phyloP scores from a whole-genome alignment of 2,113 vertebrate species.

The Dunckerocampus dactyliophorus region DNA sequence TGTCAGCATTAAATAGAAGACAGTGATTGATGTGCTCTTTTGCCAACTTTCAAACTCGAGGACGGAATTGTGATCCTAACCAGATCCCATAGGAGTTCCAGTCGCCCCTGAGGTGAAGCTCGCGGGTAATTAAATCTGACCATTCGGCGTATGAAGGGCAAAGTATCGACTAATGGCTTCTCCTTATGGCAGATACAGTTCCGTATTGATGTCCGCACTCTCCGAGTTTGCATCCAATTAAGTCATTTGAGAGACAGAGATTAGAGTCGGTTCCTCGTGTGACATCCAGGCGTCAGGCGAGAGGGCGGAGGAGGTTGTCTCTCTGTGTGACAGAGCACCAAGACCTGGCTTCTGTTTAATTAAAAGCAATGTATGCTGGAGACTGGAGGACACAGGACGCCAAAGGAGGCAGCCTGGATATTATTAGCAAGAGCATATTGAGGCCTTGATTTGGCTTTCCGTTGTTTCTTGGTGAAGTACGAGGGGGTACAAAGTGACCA shows the following conservation, averaged over 20 bases:
- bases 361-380: conserved; percentile 63
- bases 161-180: conserved; percentile 67
- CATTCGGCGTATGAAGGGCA: conserved; percentile 52
- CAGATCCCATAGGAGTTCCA: conserved; percentile 66
- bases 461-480: conserved; percentile 31
- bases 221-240: conserved; percentile 74
- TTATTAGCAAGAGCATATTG: conserved; percentile 67
- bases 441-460: conserved; percentile 57
- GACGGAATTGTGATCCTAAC: conserved; percentile 66
- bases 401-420: conserved; percentile 58
- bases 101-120: conserved; percentile 59
- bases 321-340: conserved; percentile 55
- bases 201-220: conserved; percentile 65
- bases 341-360: conserved; percentile 67
- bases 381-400: conserved; percentile 65
- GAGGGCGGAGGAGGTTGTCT: conserved; percentile 27
- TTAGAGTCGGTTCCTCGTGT: conserved; percentile 1
- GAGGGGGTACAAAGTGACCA: conserved; percentile 15
- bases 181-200: conserved; percentile 70
- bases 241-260: conserved; percentile 66
- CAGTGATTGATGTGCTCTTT: conserved; percentile 58
- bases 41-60: conserved; percentile 60
- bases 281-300: neutral
- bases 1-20: conserved; percentile 42
- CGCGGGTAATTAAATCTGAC: conserved; percentile 63